Base-by-base conservation (phyloP, 2,113 vertebrate species). In the Hiodon tergisus region DNA sequence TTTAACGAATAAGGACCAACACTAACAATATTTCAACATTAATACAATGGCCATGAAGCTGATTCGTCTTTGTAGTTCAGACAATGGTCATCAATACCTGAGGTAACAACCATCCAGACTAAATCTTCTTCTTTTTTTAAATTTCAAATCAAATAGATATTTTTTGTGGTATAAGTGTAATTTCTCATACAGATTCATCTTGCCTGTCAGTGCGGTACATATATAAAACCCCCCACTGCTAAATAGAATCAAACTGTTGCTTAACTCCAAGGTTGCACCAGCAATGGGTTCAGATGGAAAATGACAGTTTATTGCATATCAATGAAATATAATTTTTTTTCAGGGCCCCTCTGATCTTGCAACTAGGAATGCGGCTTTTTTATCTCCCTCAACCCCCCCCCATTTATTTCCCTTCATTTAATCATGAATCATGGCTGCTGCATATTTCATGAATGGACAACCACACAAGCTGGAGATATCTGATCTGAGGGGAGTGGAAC, bases 401-500 rank as follows among this genome's bases (percentile, higher is more conserved):
- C 2, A 16, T 16, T 16, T 62, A n/a, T 63, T 63, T 8, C 6
- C 16, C 61, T 5, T 63, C 46, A 63, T 69, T 69, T 55, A 10
- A 16, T 4, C 54, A 16, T 62, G 67, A 70, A 57, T 70, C 74
- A 70, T 58, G 8, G 70, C 13, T 4, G n/a, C 5, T 3, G 62
- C 11, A 7, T 46, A 50, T 72, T 72, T 77, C 70, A 72, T 77
- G 69, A 77, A 77, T 77, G 76, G 70, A 48, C 48, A 31, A 4
- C 48, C 67, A 7, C 2, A 17, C 60, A 2, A 55, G 63, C n/a
- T 9, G 14, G 48, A 51, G 70, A 66, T 17, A 70, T 5, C 70
- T 60, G 47, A 70, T 5, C 70, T 60, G 47, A n/a, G 5, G 5
- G 48, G 72, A 47, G n/a, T 10, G 14, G 5, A 70, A 10, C 51